These are phyloP conservation scores for Melanotaenia parkinsoni DNA, from an alignment of 2,797 vertebrate species.

Conservation along the genomic window DNA sequence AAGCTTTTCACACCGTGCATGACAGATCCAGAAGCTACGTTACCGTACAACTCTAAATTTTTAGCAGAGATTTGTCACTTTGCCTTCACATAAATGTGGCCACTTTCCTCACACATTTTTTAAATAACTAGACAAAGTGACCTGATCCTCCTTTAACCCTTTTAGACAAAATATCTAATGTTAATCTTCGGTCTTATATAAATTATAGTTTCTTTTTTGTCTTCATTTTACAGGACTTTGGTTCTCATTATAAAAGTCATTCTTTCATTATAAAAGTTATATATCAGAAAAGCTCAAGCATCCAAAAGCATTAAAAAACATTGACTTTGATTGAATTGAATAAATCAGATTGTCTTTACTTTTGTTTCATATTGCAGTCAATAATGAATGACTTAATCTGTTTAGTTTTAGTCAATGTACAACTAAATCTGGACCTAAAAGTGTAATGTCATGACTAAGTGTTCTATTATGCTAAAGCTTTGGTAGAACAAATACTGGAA, in stretches of 20 bases:
- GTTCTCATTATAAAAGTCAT: too few species aligned
- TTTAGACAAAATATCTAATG: neutral
- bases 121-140: neutral
- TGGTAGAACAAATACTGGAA: neutral
- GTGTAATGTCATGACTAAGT: neutral
- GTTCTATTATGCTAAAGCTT: neutral
- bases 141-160: neutral
- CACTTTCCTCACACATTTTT: neutral
- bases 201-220: neutral
- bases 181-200: too few species aligned
- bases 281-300: neutral
- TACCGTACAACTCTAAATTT: neutral
- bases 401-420: neutral
- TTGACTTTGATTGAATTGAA: too few species aligned
- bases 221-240: neutral
- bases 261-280: too few species aligned
- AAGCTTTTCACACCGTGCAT: neutral
- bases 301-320: neutral
- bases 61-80: constrained; percentile 1
- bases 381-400: too few species aligned
- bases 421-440: neutral
- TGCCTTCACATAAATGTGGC: neutral
- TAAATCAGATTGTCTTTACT: too few species aligned
- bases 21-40: neutral
- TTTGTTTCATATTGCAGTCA: too few species aligned